Base-by-base conservation (phyloP, 2,113 vertebrate species). In the Saguinus imperator region DNA sequence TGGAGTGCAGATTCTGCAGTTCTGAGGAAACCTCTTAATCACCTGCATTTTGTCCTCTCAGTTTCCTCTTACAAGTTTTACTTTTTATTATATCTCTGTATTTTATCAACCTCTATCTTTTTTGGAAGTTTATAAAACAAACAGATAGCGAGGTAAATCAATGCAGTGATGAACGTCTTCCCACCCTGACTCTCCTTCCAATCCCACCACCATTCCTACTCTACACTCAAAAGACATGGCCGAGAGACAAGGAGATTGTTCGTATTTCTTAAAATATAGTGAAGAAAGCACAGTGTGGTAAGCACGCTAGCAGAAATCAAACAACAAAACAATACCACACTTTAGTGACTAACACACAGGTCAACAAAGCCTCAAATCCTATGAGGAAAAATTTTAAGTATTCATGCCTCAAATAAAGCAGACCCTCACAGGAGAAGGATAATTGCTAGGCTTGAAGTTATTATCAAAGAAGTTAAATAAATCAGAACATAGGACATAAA, bases 1-100 rank as follows among this genome's bases (percentile, higher is more conserved):
- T 8, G 32, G 23, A 45, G 11, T 35, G 35, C 64, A 18, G 6
- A 0, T 1, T 16, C 9, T 55, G 17, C 0, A 20, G 35, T 0
- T 16, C 13, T 0, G 27, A 50, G 18, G 14, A 23, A 1, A 40
- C 12, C 20, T 18, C 35, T 10, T 17, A 9, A 21, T 20, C 16
- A 27, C 52, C 10, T 29, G 37, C 13, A 75, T 29, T 10, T 37
- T 86, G 29, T 72, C 11, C 68, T 45, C 6, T 25, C 48, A 43
- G 20, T 11, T 25, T 35, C 29, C 68, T 73, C 37, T 45, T 20
- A 29, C 27, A 32, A 6, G 18, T 16, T 90, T 29, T 94, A 25
- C 48, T 70, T 79, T 66, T 8, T 35, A 84, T 5, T 32, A 0
- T 25, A 79, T 16, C 27, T 29, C 35, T 25, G 48, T 29, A 23